These are phyloP conservation scores for Silurus glanis DNA, from an alignment of 2,113 vertebrate genomes.

Conservation along the genomic window DNA sequence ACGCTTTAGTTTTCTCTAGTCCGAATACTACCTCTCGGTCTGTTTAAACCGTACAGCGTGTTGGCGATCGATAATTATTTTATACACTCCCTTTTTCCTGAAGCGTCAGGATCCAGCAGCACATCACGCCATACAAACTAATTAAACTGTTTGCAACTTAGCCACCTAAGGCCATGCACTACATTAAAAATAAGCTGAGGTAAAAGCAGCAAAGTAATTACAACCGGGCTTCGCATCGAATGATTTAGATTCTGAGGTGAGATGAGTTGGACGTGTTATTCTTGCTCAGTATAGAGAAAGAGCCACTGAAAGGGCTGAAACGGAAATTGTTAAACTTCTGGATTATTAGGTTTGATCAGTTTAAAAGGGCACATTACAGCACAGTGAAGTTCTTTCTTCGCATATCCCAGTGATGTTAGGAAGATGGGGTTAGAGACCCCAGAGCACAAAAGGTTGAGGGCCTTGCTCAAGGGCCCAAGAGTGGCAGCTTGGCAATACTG, in stretches of 20 bases:
- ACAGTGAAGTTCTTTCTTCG: too few species aligned
- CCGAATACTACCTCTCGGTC: neutral
- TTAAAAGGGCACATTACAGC: too few species aligned
- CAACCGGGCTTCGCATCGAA: slow-evolving; percentile 10
- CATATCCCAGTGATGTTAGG: too few species aligned
- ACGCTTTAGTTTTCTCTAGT: neutral
- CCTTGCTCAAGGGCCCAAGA: too few species aligned
- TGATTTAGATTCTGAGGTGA: slow-evolving; percentile 30
- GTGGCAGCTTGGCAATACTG: too few species aligned
- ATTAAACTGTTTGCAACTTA: slow-evolving; percentile 48
- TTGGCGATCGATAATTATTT: slow-evolving; percentile 30
- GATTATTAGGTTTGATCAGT: neutral
- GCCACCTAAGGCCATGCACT: slow-evolving; percentile 45
- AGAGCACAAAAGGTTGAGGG: too few species aligned
- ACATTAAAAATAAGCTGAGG: slow-evolving; percentile 39
- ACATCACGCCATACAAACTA: slow-evolving; percentile 32
- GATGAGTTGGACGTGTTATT: neutral
- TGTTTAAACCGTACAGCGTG: slow-evolving; percentile 17
- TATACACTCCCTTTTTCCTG: slow-evolving; percentile 8
- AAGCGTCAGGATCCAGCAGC: neutral
- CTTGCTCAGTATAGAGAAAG: neutral
- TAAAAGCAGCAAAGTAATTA: slow-evolving; percentile 27
- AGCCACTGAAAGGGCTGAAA: neutral
- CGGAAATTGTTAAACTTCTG: neutral
- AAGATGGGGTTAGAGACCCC: too few species aligned